Evolutionary conservation across 2,888 invertebrate genomes (phyloP), one percentile per base, ranked within the genome.

Genomic region (Ferdinandea cuprea): DNA sequence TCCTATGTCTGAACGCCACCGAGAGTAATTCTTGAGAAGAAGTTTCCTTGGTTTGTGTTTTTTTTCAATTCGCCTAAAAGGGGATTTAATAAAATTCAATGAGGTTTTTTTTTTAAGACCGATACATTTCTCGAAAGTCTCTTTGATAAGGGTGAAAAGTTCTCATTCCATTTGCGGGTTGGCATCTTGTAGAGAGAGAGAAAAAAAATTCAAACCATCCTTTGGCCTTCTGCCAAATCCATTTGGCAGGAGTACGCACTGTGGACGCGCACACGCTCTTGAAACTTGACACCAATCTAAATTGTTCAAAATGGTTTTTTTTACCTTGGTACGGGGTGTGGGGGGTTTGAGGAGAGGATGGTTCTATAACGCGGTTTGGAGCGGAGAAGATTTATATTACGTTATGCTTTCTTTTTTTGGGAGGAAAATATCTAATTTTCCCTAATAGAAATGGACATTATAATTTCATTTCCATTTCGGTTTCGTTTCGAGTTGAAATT

Each of bases 391-490:
- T 77, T 77, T 81, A 71, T 81, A 81, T 81, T 81, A 66, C 77
- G 56, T 83, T 77, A 78, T 63, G 63, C 40, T 77, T 68, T 52
- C 48, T 44, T 46, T 44, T 72, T 72, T 59, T 46, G 44, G 40
- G 42, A 63, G 15, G 59, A 73, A 81, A 72, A 72, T 83, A 83
- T 83, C 83, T 83, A 83, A 83, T 83, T 83, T 83, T 83, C 78
- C 61, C 56, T 83, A 78, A 83, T 83, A 83, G 83, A 83, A 83
- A 83, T 83, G 83, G 83, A 83, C 83, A 78, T 83, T 83, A 83
- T 83, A 83, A 83, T 83, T 83, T 83, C 83, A 83, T 83, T 83
- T 83, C 78, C 68, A 78, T 83, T 83, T 78, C 78, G 72, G 83
- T 83, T 83, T 78, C 72, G 78, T 83, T 73, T 83, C 17, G 78